Evolutionary conservation across 1,140 invertebrate genomes (phyloP), one percentile per base, ranked within the genome.

Genomic region (Portunus trituberculatus): DNA sequence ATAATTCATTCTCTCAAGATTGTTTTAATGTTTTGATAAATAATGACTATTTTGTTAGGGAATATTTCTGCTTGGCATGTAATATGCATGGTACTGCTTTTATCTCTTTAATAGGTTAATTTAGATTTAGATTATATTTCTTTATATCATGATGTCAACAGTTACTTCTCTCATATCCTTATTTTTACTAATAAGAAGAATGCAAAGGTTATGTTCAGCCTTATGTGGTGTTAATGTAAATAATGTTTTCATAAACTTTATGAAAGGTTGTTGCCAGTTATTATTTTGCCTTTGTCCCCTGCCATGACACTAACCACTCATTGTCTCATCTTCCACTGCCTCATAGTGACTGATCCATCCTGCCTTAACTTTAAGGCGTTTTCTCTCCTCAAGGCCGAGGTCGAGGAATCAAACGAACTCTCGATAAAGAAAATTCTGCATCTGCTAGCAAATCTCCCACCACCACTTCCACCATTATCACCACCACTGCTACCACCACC

Each of bases 361-460:
- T 88, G 92, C 83, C 92, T 93, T 59, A 29, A 31, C 25, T 31
- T 29, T 95, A 76, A 87, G 90, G 82, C 52, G 90, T 94, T n/a
- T 76, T 52, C 88, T 46, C 32, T 91, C 86, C 67, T 67, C 45
- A 48, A 95, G 94, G 94, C 92, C 94, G 94, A 25, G 91, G 91
- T 76, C 59, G 94, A 39, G 94, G 94, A 45, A 83, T 95, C 46
- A 95, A 95, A 29, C 76, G 94, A 76, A 14, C 91, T 8, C n/a
- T 88, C 4, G 94, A 95, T 25, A 52, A 84, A 32, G 93, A 67
- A 14, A 46, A 48, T 52, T 8, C 67, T 31, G 45, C 20, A 89
- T n/a, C 28, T 46, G 39, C 45, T n/a, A 84, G 39, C 20, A 67
- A 86, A 88, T 20, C 67, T 7, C 82, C 59, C 8, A 67, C 91